Evolutionary conservation across 2,113 vertebrate genomes (phyloP), one percentile per base, ranked within the genome.

Genomic region (Argyrosomus japonicus): DNA sequence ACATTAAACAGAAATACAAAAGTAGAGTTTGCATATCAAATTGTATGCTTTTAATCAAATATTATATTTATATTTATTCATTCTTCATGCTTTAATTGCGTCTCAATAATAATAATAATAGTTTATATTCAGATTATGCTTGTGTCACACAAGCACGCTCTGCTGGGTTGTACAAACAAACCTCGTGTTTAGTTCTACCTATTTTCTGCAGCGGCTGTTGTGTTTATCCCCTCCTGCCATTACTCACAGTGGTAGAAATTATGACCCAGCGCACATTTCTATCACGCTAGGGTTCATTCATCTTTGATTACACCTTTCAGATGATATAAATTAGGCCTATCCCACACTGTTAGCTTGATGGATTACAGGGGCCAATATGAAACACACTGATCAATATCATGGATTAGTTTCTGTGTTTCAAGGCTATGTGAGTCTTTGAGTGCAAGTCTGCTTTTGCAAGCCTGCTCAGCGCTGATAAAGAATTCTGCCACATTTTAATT

Each of bases 251-350:
- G 61, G 79, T 84, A 87, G 84, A 91, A 94, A 94, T 93, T 93
- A 93, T 93, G 90, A 90, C 88, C 90, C 88, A 75, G 89, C 25
- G 64, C 91, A 90, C 94, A 95, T 93, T 95, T 93, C 93, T 92
- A 91, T 93, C 92, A 92, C 36, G 75, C 86, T 77, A 82, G 69
- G 93, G 93, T 91, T 94, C 94, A 95, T 95, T 93, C 91, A 92
- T 95, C 92, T 95, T 95, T 94, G 94, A 95, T 95, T 94, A 94
- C 93, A 94, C 92, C 94, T 94, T 93, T 95, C 94, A 94, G 85
- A 92, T 92, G 90, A 94, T 94, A 94, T 95, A 95, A 95, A 95
- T 95, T 93, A 95, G 92, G 85, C 91, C 93, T 93, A 91, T 95
- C 90, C 90, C 90, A 79, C 88, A 71, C 83, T 91, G 89, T 90